Evolutionary conservation across 2,888 invertebrate genomes (phyloP), one percentile per base, ranked within the genome.

Genomic region (Elgonia sp.): DNA sequence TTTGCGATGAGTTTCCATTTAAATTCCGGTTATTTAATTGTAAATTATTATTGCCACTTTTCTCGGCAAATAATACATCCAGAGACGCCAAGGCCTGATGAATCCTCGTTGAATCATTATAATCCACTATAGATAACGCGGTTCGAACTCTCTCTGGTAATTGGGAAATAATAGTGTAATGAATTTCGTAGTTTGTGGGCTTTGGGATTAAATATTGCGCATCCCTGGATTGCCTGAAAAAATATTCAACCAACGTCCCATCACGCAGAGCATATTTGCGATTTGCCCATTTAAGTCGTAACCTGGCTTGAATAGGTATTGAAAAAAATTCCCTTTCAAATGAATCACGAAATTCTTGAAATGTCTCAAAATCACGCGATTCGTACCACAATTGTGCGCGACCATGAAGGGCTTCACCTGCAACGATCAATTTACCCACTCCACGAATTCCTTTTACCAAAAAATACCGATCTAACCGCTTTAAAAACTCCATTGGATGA

Each of bases 91-190:
- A 42, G 10, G 42, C 42, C 10, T 42, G 42, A 10, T 42, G 42
- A 42, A 53, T 53, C 16, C 18, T 53, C 16, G 14, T 14, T n/a
- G 53, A 14, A 57, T 57, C 21, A 9, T n/a, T 14, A 69, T 65
- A 79, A 77, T 77, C 42, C 42, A 42, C 42, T 42, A 42, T 42
- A 42, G 42, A 42, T 10, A 42, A 4, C 62, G 50, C 8, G 0
- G 29, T 8, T 10, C 86, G 82, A 40, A 89, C 63, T 39, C 84
- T n/a, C 0, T 65, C 42, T 0, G 88, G 89, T 12, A 80, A 53
- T 69, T 89, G 88, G 7, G 80, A 82, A 1, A 88, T 67, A 20
- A 89, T 84, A 2, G 81, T 77, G 57, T 79, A 90, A 82, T 90
- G 77, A 9, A 87, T 60, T 87, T 83, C 79, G 46, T 87, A 89